phyloP scores from a whole-genome alignment of 2,797 vertebrate species.

The Macrochelys suwanniensis region DNA sequence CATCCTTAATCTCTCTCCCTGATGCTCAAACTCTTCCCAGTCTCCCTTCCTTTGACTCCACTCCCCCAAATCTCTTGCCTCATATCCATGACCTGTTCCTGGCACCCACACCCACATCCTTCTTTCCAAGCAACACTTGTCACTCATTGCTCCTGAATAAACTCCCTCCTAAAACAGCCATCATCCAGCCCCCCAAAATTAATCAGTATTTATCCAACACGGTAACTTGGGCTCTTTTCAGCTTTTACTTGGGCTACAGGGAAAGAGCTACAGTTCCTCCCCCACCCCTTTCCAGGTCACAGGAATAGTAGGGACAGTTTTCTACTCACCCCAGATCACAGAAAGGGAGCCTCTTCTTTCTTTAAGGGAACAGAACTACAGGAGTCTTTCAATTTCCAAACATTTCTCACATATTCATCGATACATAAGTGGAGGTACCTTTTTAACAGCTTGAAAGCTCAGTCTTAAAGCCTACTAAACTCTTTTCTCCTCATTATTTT shows the following conservation, averaged over 20 bases:
- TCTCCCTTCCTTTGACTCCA: neutral
- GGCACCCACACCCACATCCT: neutral
- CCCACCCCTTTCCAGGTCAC: neutral
- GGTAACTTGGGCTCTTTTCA: neutral
- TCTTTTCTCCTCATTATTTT: neutral
- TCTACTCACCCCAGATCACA: too few relatives aligned
- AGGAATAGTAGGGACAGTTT: neutral
- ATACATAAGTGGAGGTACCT: neutral
- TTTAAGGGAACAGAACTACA: too few relatives aligned
- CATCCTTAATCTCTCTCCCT: neutral
- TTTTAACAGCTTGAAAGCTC: neutral
- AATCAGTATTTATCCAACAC: neutral
- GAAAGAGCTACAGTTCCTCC: neutral
- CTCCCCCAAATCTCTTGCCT: neutral
- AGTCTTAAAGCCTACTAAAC: neutral
- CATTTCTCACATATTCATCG: neutral
- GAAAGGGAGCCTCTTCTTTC: too few relatives aligned
- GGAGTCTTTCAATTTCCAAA: neutral
- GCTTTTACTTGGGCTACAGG: neutral
- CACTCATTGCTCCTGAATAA: neutral
- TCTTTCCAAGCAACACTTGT: neutral
- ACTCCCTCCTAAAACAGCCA: neutral
- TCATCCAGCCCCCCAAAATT: neutral
- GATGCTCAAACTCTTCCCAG: neutral
- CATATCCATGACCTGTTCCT: neutral